phyloP scores from a whole-genome alignment of 2,797 vertebrate genomes.

The Urocyon cinereoargenteus region DNA sequence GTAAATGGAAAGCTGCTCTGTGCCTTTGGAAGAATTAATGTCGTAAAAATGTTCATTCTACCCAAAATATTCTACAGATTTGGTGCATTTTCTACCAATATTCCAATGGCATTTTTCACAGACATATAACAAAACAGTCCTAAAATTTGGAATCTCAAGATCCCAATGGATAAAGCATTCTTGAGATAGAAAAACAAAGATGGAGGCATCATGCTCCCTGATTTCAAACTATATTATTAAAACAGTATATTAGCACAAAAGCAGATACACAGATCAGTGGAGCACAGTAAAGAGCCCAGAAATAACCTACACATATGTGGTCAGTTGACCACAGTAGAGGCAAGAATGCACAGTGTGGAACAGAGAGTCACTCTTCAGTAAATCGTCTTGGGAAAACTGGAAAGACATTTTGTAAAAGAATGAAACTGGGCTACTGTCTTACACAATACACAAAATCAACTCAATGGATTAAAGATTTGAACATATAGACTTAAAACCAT shows the following conservation, averaged over 20 bases:
- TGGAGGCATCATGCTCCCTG: neutral
- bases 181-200: neutral
- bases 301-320: neutral
- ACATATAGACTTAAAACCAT: neutral
- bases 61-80: neutral
- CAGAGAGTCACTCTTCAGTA: neutral
- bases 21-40: neutral
- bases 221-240: neutral
- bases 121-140: neutral
- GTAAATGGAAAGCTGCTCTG: neutral
- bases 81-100: neutral
- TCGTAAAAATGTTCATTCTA: neutral
- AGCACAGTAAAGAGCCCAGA: neutral
- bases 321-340: neutral
- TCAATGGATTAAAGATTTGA: neutral
- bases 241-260: neutral
- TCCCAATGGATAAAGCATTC: neutral
- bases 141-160: neutral
- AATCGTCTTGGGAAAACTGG: neutral
- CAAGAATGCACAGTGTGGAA: neutral
- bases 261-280: neutral
- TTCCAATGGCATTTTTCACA: neutral
- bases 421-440: neutral
- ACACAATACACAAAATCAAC: neutral
- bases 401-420: neutral